A percentile compares a stretch with the other conserved stretches of the same genome.
These are phyloP conservation scores for Eupithecia dodoneata DNA, from an alignment of 2,888 invertebrate species.

Conservation along the genomic window DNA sequence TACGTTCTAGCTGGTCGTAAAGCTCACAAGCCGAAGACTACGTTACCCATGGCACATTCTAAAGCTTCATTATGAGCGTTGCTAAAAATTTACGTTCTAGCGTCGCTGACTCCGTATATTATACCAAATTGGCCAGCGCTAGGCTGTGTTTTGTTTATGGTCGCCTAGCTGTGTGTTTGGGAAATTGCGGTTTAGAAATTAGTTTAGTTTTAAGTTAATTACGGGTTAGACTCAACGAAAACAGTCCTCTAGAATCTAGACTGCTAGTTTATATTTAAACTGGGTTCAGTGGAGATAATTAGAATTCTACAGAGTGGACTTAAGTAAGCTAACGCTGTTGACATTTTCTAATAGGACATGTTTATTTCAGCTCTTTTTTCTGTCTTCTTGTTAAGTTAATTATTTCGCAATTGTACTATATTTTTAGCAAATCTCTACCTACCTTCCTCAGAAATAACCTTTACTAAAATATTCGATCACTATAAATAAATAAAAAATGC, in stretches of 20 bases:
- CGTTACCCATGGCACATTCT: not conserved
- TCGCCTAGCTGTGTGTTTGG: slow-evolving; percentile 18
- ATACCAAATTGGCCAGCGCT: slow-evolving; percentile 39
- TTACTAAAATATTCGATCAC: too few species aligned
- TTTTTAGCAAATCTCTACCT: too few species aligned
- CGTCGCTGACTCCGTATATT: slow-evolving; percentile 48
- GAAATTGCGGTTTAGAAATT: slow-evolving; percentile 25
- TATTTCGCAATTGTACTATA: too few species aligned
- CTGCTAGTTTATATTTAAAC: not conserved
- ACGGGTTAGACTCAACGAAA: not conserved
- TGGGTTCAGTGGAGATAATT: not conserved
- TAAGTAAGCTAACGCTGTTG: not conserved
- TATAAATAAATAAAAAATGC: too few species aligned
- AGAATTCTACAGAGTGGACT: not conserved
- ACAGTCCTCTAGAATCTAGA: not conserved
- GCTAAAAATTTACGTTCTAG: slow-evolving; percentile 56
- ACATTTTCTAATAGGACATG: too few species aligned
- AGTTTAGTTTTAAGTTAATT: not conserved
- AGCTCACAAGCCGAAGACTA: not conserved
- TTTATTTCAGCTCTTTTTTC: not conserved
- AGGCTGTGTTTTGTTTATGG: slow-evolving; percentile 19
- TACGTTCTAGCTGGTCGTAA: not conserved
- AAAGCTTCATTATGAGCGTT: too few species aligned
- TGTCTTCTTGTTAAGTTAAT: not conserved
- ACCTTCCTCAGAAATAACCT: too few species aligned